Evolutionary conservation across 2,888 invertebrate species (phyloP), one percentile per base, ranked within the genome.

Genomic region (Perizoma flavofasciatum): DNA sequence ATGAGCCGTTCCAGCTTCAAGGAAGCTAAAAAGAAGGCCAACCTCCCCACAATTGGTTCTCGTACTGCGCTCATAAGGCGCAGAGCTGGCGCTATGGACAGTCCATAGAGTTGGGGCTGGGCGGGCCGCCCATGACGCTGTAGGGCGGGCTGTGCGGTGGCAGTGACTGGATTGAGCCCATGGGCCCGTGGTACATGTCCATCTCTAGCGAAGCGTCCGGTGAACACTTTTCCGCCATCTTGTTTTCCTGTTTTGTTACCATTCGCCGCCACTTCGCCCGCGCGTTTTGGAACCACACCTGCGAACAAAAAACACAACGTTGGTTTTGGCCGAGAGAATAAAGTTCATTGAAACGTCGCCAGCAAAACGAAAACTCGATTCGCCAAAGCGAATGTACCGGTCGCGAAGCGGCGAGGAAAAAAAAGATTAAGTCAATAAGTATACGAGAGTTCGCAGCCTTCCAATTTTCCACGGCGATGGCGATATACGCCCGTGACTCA

Each of bases 271-370:
- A 97, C 93, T 98, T 98, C 70, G 98, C 98, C 43, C 98, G 93
- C 35, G 98, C 97, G 84, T 98, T 98, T 91, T 98, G 98, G 91
- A 98, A 98, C 98, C 98, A 98, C 58, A 98, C 98, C 97, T 98
- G 94, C 44, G 92, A 92, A 88, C 89, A 93, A 88, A 82, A 84
- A 70, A 34, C 58, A 70, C 58, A 49, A 63, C 39, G 63, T 82
- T 78, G 69, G 70, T 78, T 69, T 77, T 71, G 76, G 77, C 71
- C 68, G 71, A 61, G 68, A 73, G 73, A 74, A 81, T 72, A 74
- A 75, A 70, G 65, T 68, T 55, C 65, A 59, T 60, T 63, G 67
- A 67, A 72, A 74, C 65, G 72, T 77, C 82, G 81, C 81, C 67
- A 78, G 75, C 79, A 74, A 73, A 77, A 71, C 68, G 73, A 78